Conservation (phyloP, 2,888 invertebrate species). For the Cheilosia grossa region DNA sequence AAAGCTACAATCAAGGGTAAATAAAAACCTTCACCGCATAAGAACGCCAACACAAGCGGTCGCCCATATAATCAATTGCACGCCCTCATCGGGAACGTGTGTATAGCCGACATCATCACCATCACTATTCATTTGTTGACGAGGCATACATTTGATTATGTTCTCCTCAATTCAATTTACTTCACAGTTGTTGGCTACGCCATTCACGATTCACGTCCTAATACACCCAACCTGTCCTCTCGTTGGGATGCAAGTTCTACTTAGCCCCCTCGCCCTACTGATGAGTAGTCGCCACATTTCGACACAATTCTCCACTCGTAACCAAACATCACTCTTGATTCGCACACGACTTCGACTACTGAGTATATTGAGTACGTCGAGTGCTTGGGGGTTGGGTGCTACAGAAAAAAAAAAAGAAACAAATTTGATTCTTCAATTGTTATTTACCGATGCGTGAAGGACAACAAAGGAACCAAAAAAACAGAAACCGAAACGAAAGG, state of each 20-base stretch:
- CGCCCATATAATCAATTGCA: constrained; percentile 45
- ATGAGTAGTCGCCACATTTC: constrained; percentile 9
- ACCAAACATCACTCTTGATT: constrained; percentile 70
- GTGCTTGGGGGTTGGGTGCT: neutral
- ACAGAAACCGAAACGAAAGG: constrained; percentile 10
- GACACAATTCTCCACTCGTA: constrained; percentile 62
- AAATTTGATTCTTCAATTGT: constrained; percentile 70
- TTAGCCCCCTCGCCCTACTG: neutral
- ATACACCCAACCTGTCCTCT: neutral
- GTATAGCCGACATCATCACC: constrained; percentile 65
- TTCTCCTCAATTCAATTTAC: constrained; percentile 71
- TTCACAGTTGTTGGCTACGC: constrained; percentile 50
- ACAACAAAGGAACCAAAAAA: constrained; percentile 54
- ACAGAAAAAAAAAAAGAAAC: constrained; percentile 37
- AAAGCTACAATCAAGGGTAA: neutral
- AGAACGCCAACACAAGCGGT: constrained; percentile 12
- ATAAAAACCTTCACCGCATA: constrained; percentile 24
- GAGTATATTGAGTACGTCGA: neutral
- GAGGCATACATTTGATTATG: constrained; percentile 73
- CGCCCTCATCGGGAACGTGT: constrained; percentile 52
- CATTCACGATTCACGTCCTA: constrained; percentile 20
- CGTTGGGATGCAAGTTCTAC: constrained; percentile 34
- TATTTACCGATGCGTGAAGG: constrained; percentile 74
- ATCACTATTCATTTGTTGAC: constrained; percentile 72
- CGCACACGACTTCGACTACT: constrained; percentile 38